A percentile compares a stretch with the other conserved stretches of the same genome.
phyloP scores from a whole-genome alignment of 37 sponge, comb jelly and placozoan genomes.

The Crambe crambe region DNA sequence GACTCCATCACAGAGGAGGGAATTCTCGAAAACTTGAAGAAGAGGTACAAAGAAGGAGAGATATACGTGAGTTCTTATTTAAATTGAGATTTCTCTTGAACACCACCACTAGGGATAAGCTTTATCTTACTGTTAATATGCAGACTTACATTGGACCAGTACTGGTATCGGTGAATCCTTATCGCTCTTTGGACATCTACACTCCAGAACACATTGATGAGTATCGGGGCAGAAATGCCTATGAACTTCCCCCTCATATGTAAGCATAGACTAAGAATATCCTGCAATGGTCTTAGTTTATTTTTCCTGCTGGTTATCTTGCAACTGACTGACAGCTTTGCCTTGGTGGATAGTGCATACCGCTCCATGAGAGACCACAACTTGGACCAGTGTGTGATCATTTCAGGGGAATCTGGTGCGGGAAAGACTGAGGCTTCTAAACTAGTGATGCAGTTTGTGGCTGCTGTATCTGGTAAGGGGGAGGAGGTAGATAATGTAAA shows the following conservation, averaged over 20 bases:
- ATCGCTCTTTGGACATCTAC: slow-evolving; percentile 61
- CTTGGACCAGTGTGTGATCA: slow-evolving; percentile 86
- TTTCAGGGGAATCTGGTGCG: slow-evolving; percentile 89
- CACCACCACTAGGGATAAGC: no score
- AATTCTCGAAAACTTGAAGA: slow-evolving; percentile 67
- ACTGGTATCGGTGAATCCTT: slow-evolving; percentile 88
- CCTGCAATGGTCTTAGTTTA: no score
- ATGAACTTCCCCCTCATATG: slow-evolving; percentile 92
- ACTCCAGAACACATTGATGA: slow-evolving; percentile 53
- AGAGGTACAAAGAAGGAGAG: slow-evolving; percentile 60
- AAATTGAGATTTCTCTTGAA: background rate
- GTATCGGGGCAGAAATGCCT: slow-evolving; percentile 76
- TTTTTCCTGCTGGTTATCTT: no score
- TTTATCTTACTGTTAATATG: no score
- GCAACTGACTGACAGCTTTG: slow-evolving; percentile 82
- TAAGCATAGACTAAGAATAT: slow-evolving; percentile 12
- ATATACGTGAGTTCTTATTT: slow-evolving; percentile 75
- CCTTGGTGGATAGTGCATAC: slow-evolving; percentile 79
- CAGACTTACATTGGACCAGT: slow-evolving; percentile 93
- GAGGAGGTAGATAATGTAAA: slow-evolving; percentile 85
- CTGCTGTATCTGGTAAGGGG: slow-evolving; percentile 73
- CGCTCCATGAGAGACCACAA: slow-evolving; percentile 77
- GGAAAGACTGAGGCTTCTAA: slow-evolving; percentile 96
- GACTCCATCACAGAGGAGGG: slow-evolving; percentile 74
- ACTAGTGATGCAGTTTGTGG: slow-evolving; percentile 88